A percentile compares a stretch with the other conserved stretches of the same genome.
Conservation (phyloP, 1,140 invertebrate genomes). For the Drosophila orena region DNA sequence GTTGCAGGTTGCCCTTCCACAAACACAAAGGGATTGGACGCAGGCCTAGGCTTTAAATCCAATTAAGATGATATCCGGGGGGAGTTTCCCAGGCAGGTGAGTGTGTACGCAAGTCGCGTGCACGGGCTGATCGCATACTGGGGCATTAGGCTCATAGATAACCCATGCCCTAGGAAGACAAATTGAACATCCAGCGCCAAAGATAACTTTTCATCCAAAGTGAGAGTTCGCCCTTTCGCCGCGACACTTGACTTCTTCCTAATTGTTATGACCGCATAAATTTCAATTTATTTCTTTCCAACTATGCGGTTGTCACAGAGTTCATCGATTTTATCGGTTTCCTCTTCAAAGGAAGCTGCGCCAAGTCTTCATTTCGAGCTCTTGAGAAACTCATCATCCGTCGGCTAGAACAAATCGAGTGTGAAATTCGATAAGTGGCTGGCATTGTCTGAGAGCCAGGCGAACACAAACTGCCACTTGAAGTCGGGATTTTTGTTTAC, state of each 20-base stretch:
- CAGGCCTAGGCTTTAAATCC: constrained; percentile 61
- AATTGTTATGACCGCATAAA: constrained; percentile 73
- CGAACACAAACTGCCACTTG: constrained; percentile 26
- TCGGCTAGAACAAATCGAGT: constrained; percentile 59
- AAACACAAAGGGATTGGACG: constrained; percentile 42
- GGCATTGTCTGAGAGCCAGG: constrained; percentile 47
- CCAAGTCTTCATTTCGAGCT: constrained; percentile 27
- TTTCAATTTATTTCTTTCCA: constrained; percentile 34
- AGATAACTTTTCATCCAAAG: constrained; percentile 21
- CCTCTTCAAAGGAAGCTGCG: constrained; percentile 35
- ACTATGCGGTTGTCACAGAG: constrained; percentile 48
- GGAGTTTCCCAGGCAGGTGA: constrained; percentile 11
- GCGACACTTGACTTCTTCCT: constrained; percentile 65
- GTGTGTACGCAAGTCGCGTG: constrained; percentile 56
- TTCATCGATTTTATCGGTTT: constrained; percentile 53
- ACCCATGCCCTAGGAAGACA: not conserved
- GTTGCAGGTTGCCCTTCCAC: constrained; percentile 36
- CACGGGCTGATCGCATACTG: constrained; percentile 12
- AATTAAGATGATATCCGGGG: constrained; percentile 55
- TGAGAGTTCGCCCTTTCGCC: not conserved
- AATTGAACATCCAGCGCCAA: not conserved
- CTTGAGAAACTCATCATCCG: constrained; percentile 24
- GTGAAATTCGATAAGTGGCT: constrained; percentile 76
- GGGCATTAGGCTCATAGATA: not conserved
- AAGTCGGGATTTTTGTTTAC: constrained; percentile 19